Conservation (phyloP, 2,113 vertebrate species). For the Pseudorhombus dupliciocellatus region DNA sequence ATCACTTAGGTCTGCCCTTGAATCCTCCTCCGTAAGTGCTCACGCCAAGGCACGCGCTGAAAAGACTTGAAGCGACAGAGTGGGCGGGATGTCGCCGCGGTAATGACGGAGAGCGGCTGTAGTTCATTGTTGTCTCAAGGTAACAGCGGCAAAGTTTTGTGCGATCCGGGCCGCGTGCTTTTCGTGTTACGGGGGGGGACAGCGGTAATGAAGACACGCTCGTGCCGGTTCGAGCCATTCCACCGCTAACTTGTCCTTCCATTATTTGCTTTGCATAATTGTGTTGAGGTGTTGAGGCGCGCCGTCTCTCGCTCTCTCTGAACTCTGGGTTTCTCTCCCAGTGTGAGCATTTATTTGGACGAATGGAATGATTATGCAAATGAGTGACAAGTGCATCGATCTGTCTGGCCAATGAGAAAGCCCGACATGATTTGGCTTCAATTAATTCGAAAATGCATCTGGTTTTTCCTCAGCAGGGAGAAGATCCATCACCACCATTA, state of each 20-base stretch:
- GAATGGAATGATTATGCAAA: slow-evolving; percentile 72
- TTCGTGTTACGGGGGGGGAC: slow-evolving; percentile 23
- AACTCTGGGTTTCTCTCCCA: slow-evolving; percentile 70
- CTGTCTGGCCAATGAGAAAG: slow-evolving; percentile 60
- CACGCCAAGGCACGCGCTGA: slow-evolving; percentile 45
- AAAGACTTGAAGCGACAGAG: slow-evolving; percentile 66
- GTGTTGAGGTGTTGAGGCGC: slow-evolving; percentile 12
- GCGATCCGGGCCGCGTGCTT: slow-evolving; percentile 1
- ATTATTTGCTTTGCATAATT: slow-evolving; percentile 51
- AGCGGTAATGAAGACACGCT: slow-evolving; percentile 37
- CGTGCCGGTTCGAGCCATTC: not conserved
- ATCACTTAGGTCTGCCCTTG: slow-evolving; percentile 79
- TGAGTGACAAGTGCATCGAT: slow-evolving; percentile 63
- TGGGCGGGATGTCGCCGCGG: slow-evolving; percentile 44
- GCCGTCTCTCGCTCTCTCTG: slow-evolving; percentile 40
- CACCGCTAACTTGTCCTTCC: slow-evolving; percentile 14
- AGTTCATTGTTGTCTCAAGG: slow-evolving; percentile 53
- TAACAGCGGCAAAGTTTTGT: slow-evolving; percentile 39
- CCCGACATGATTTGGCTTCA: slow-evolving; percentile 45
- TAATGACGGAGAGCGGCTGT: slow-evolving; percentile 36
- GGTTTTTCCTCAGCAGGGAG: slow-evolving; percentile 4
- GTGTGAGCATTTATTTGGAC: slow-evolving; percentile 69
- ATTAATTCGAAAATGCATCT: slow-evolving; percentile 63
- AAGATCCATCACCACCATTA: slow-evolving; percentile 5
- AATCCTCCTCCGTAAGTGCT: slow-evolving; percentile 72